Percentiles rank a stretch among this genome's conserved stretches.
These are phyloP conservation scores for Acanthopleura granulata DNA, from an alignment of 2,888 invertebrate genomes.

Conservation along the genomic window DNA sequence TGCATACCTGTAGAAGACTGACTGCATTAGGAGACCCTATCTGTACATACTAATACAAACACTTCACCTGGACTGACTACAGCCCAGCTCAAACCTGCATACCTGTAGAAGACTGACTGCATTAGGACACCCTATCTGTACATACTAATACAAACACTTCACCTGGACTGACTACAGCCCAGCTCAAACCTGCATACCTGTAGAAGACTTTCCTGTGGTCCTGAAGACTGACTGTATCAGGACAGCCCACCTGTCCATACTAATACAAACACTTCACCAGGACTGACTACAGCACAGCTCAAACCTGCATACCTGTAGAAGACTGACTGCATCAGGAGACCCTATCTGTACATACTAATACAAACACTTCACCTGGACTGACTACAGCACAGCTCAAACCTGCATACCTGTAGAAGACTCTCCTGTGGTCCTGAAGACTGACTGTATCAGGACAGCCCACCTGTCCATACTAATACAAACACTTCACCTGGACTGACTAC, in stretches of 20 bases:
- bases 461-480: conserved; percentile 24
- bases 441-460: conserved; percentile 60
- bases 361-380: neutral
- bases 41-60: no score
- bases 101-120: no score
- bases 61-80: no score
- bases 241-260: conserved; percentile 39
- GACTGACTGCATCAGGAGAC: conserved; percentile 68
- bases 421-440: conserved; percentile 75
- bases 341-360: conserved; percentile 17
- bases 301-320: conserved; percentile 72
- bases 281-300: neutral
- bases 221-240: conserved; percentile 74
- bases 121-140: neutral
- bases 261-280: no score
- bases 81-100: no score
- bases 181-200: conserved; percentile 65
- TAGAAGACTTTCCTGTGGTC: conserved; percentile 75
- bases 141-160: no score
- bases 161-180: conserved; percentile 5
- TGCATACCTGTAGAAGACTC: conserved; percentile 74
- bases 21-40: no score
- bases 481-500: no score
- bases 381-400: conserved; percentile 23
- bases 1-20: no score